Evolutionary conservation across 2,113 vertebrate species (phyloP).

Genomic region (Nesogale talazaci): DNA sequence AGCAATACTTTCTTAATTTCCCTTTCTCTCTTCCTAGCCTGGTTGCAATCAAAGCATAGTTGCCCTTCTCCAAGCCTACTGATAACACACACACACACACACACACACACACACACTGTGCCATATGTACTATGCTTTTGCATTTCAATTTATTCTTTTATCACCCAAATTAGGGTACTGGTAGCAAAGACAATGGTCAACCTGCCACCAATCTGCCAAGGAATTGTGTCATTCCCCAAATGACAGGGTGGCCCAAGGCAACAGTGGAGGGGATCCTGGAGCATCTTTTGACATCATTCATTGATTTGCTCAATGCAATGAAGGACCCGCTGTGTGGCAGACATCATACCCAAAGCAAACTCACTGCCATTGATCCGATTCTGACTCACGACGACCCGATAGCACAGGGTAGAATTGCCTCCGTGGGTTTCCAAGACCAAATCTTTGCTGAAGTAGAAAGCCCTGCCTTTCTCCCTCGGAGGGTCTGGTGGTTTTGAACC

Average conservation of each 20-base stretch:
- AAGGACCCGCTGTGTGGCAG: neutral
- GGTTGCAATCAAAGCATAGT: neutral
- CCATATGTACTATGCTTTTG: neutral
- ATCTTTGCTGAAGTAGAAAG: no score
- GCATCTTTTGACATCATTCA: neutral
- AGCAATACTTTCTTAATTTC: no score
- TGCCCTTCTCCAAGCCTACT: neutral
- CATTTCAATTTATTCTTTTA: slow-evolving; percentile 10
- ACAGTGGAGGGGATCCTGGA: neutral
- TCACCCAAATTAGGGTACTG: neutral
- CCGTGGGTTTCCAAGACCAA: no score
- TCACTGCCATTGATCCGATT: no score
- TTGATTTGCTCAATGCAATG: neutral
- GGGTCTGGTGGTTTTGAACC: no score
- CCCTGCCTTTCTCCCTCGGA: no score
- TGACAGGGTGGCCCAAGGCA: neutral
- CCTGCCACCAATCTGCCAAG: neutral
- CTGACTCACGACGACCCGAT: no score
- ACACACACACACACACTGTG: neutral
- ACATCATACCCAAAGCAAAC: neutral
- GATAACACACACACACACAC: neutral
- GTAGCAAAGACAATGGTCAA: neutral
- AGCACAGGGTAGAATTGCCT: no score
- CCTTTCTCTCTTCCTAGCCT: neutral
- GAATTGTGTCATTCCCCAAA: neutral